Base-by-base conservation (phyloP, 2,113 vertebrate species). In the Centropus bengalensis region DNA sequence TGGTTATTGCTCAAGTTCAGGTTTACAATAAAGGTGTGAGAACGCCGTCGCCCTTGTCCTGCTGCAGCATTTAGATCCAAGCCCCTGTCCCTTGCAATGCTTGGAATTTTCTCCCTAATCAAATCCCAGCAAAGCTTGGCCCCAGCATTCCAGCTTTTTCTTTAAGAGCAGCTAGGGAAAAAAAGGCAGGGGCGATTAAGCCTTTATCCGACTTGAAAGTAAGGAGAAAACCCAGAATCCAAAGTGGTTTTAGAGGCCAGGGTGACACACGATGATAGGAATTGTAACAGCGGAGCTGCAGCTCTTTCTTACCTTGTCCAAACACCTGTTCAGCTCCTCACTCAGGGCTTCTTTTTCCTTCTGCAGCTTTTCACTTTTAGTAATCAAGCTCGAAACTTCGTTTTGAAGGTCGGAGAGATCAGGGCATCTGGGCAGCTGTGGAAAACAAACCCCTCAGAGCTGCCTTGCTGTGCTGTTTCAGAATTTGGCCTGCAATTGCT, bases 341-440 rank as follows among this genome's bases (percentile, higher is more conserved):
- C 96, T 97, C 54, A 99, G 90, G 47, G 96, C 96, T 93, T 98
- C 98, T 40, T 98, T 98, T 49, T 98, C 98, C 78, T 98, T 96
- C 83, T 98, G 91, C 77, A 98, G 94, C 92, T 98, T 98, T 32
- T 98, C 98, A 2, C 97, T 98, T 92, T 97, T 96, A 69, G 77
- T 91, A 12, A 91, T 63, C 79, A 98, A 74, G 56, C 92, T 96
- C 2, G 97, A 97, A 54, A 98, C 94, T 73, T 98, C 97, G 8
- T 97, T 98, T 30, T 97, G 97, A 33, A 98, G 96, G 69, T 98
- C 96, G 5, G 97, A 89, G 44, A 98, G 91, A 33, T 98, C 97
- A 9, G 97, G 77, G 81, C 91, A 95, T 40, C 96, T 96, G 88
- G 95, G 96, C 62, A 97, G 92, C 98, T 98, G 96, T 56, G 91